Evolutionary conservation across 1,140 invertebrate species (phyloP), one percentile per base, ranked within the genome.

Genomic region (Calliphora vicina): DNA sequence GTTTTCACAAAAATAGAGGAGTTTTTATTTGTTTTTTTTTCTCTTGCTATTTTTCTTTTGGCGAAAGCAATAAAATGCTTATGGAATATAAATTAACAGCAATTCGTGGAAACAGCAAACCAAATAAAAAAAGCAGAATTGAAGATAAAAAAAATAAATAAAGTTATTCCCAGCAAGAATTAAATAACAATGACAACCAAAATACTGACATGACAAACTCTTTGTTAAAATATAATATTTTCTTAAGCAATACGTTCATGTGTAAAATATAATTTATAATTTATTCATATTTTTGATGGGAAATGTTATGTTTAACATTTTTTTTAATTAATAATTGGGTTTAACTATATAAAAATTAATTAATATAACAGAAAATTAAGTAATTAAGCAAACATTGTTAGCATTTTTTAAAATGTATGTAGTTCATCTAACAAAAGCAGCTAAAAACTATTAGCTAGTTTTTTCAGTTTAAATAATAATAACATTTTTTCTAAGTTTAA

Each of bases 51-150:
- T 57, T 23, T 20, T 78, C 23, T 43, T 45, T 43, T 76, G 73
- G 35, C 73, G 29, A 25, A 25, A 43, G 74, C 74, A 43, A 78
- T 78, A 78, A 78, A 78, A 78, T 78, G 74, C 74, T 43, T 25
- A 25, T 78, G 42, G 74, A 78, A 78, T 78, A 78, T 78, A 78
- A 78, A 78, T 78, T 78, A 78, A 78, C 42, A 45, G 12, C 6
- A 57, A 6, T n/a, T 17, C 3, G n/a, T 13, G 50, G 15, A 17
- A 67, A 67, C n/a, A 67, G 10, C 12, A 6, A 0, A 67, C 17
- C 2, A 67, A 1, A 23, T 23, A 20, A 67, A 23, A 61, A n/a
- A 17, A 61, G 5, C 6, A 61, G 3, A n/a, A 17, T 17, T 17
- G n/a, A n/a, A 61, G 13, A 17, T 25, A 67, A 23, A 57, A 17